Evolutionary conservation across 2,113 vertebrate genomes (phyloP).

Genomic region (Carassius gibelio): DNA sequence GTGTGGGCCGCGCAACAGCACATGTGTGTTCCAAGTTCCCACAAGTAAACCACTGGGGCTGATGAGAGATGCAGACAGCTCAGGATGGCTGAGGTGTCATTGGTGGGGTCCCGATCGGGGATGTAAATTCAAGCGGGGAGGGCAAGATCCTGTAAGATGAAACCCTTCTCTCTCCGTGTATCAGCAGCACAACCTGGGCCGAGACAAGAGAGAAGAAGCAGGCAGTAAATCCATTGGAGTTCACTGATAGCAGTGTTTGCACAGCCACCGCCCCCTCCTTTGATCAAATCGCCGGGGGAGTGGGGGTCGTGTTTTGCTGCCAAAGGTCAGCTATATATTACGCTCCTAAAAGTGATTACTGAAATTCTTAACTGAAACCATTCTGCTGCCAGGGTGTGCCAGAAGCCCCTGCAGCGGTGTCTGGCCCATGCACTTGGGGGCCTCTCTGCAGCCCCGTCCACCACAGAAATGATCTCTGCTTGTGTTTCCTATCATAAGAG

Average conservation of each 20-base stretch:
- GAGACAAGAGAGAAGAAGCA: slow-evolving; percentile 82
- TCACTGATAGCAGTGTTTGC: slow-evolving; percentile 81
- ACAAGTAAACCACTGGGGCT: slow-evolving; percentile 33
- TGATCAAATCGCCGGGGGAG: slow-evolving; percentile 79
- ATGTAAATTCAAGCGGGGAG: slow-evolving; percentile 74
- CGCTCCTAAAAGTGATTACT: slow-evolving; percentile 86
- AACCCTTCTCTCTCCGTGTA: slow-evolving; percentile 72
- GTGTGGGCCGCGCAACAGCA: slow-evolving; percentile 37
- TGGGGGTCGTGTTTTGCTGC: slow-evolving; percentile 81
- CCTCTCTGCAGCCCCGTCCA: slow-evolving; percentile 69
- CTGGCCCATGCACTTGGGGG: slow-evolving; percentile 68
- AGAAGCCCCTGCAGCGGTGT: slow-evolving; percentile 80
- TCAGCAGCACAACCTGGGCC: slow-evolving; percentile 72
- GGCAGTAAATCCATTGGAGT: slow-evolving; percentile 81
- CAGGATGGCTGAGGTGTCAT: slow-evolving; percentile 27
- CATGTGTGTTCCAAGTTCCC: slow-evolving; percentile 21
- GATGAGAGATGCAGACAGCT: slow-evolving; percentile 25
- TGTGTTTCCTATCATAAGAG: slow-evolving; percentile 80
- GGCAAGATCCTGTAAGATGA: slow-evolving; percentile 76
- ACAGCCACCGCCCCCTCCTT: slow-evolving; percentile 79
- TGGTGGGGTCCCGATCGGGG: slow-evolving; percentile 61
- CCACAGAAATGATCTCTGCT: slow-evolving; percentile 69
- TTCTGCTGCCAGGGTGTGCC: slow-evolving; percentile 82
- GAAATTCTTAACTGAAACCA: slow-evolving; percentile 86
- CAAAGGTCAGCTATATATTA: slow-evolving; percentile 85